Conservation (phyloP, 2,113 vertebrate genomes). For the Physeter macrocephalus region DNA sequence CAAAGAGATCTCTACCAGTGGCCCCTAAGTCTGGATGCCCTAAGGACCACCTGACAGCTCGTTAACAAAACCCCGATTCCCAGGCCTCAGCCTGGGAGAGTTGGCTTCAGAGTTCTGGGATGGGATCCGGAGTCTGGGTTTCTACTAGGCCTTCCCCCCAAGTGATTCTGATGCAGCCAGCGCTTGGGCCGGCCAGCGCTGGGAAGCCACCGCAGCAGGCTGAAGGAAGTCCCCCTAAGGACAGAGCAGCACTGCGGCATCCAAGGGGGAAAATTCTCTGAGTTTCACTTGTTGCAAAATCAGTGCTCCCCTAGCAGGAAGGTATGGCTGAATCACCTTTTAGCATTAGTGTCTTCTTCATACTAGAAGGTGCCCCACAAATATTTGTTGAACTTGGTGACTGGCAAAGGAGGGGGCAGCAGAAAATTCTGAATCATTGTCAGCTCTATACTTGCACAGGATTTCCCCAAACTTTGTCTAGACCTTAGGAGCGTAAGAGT, state of each 20-base stretch:
- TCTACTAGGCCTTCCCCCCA: neutral
- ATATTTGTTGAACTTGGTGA: neutral
- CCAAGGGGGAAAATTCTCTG: accelerated
- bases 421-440: neutral
- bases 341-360: accelerated
- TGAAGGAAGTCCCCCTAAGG: neutral
- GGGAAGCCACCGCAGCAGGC: neutral
- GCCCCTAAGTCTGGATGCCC: neutral
- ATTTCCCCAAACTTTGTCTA: neutral
- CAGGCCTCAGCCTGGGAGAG: neutral
- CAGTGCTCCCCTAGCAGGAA: neutral
- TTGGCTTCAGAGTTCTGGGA: neutral
- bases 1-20: neutral
- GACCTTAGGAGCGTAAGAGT: neutral
- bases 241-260: neutral
- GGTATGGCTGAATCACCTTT: neutral
- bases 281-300: neutral
- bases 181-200: accelerated
- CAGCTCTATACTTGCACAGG: neutral
- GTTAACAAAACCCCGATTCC: neutral
- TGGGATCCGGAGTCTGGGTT: neutral
- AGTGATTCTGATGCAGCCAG: neutral
- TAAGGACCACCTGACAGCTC: neutral
- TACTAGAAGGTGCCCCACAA: neutral
- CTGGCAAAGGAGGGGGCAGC: neutral